Conservation (phyloP, 2,888 invertebrate species). For the Stenurella melanura region DNA sequence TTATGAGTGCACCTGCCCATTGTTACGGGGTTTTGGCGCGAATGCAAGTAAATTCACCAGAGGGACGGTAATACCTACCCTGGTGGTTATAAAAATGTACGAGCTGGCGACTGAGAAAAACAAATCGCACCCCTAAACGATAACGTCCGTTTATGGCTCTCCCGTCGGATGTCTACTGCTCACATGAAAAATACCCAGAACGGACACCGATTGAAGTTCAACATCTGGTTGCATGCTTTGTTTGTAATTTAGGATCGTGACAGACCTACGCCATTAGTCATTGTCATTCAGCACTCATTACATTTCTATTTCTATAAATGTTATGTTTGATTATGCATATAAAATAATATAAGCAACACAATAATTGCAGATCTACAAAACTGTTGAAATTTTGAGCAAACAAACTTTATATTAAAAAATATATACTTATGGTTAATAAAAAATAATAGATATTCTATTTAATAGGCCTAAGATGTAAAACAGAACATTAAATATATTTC, state of each 20-base stretch:
- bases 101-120: neutral
- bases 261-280: neutral
- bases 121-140: neutral
- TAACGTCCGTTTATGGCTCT: neutral
- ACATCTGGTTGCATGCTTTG: constrained; percentile 4
- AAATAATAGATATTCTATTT: too few relatives aligned
- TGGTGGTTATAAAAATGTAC: neutral
- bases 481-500: too few relatives aligned
- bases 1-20: neutral
- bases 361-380: too few relatives aligned
- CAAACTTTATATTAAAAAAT: too few relatives aligned
- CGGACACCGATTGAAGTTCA: neutral
- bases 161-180: neutral
- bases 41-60: neutral
- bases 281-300: neutral
- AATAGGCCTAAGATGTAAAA: too few relatives aligned
- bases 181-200: neutral
- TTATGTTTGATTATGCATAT: too few relatives aligned
- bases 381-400: too few relatives aligned
- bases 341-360: too few relatives aligned
- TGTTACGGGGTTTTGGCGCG: neutral
- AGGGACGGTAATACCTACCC: too few relatives aligned
- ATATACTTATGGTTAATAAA: too few relatives aligned
- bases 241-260: neutral
- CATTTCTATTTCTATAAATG: too few relatives aligned